Evolutionary conservation across 1,140 invertebrate species (phyloP).

Genomic region (Drosophila willistoni): DNA sequence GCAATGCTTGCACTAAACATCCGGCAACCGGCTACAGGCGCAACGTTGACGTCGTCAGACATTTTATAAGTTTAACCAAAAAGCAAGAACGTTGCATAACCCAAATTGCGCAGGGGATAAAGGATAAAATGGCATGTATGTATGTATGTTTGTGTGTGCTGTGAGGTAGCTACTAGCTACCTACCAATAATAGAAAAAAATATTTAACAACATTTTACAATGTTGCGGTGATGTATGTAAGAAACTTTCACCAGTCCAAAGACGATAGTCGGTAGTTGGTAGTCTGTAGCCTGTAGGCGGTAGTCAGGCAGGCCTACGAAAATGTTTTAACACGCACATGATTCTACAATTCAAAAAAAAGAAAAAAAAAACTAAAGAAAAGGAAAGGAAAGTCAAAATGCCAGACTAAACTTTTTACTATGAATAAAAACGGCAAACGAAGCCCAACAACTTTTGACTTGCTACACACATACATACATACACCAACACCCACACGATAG

Average conservation of each 20-base stretch:
- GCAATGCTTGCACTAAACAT: constrained; percentile 52
- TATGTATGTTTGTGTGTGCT: not conserved
- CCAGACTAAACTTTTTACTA: constrained; percentile 11
- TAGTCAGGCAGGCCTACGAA: constrained; percentile 40
- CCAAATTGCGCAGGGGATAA: not conserved
- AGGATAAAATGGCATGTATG: not conserved
- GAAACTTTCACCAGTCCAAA: not conserved
- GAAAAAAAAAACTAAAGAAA: not conserved
- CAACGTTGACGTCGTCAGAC: constrained; percentile 36
- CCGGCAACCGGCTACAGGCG: constrained; percentile 44
- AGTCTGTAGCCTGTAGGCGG: too few relatives aligned
- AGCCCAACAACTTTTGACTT: constrained; percentile 19
- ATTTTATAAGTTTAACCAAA: constrained; percentile 42
- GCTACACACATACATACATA: not conserved
- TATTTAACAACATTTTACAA: constrained; percentile 64
- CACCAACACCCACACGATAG: not conserved
- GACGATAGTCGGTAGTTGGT: too few relatives aligned
- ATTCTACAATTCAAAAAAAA: not conserved
- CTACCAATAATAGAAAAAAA: constrained; percentile 56
- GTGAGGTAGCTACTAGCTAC: not conserved
- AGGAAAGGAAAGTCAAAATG: not conserved
- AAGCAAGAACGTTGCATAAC: constrained; percentile 20
- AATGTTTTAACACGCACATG: constrained; percentile 38
- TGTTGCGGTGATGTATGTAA: constrained; percentile 51
- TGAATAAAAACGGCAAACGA: constrained; percentile 9